Evolutionary conservation across 2,888 invertebrate genomes (phyloP), one percentile per base, ranked within the genome.

Genomic region (Mycogona germanica): DNA sequence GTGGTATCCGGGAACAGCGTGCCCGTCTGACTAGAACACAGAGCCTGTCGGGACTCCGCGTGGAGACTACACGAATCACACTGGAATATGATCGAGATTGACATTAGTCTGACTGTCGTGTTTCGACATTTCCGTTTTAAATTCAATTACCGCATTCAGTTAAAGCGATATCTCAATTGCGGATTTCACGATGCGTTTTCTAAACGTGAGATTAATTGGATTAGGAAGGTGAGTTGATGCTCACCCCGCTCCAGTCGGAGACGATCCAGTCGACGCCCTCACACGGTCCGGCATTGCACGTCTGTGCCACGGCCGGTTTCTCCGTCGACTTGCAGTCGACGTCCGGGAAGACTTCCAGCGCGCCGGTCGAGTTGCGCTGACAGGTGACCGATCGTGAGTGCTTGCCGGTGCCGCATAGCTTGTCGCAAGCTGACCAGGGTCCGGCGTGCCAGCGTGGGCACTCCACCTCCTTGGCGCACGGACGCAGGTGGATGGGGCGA

Each of bases 351-450:
- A 84, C 74, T 60, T 81, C 76, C 12, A 86, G 78, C 56, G 57
- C 57, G 62, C 66, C 50, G 62, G 62, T 62, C 58, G 66, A 60
- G 66, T 79, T 81, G 62, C 77, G 78, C 68, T 78, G 84, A 68
- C 96, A 96, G 1, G 80, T 79, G 0, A 92, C 84, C 62, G 79
- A 78, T 28, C 96, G 78, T 0, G 75, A 80, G 72, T 89, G 82
- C 60, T 79, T 80, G 1, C 96, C 96, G 62, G 84, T 80, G 0
- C 89, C 96, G 67, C 95, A 96, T n/a, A 92, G 73, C 66, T 80
- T 82, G 68, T 89, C 82, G 64, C 93, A 95, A 83, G 88, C 84
- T 67, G 82, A 83, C 96, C 96, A 97, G 4, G 85, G 84, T 51
- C 85, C 89, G 26, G 80, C 73, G 65, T 87, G 85, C 85, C 91